Evolutionary conservation across 2,888 invertebrate genomes (phyloP).

Genomic region (Pristionchus fissidentatus): DNA sequence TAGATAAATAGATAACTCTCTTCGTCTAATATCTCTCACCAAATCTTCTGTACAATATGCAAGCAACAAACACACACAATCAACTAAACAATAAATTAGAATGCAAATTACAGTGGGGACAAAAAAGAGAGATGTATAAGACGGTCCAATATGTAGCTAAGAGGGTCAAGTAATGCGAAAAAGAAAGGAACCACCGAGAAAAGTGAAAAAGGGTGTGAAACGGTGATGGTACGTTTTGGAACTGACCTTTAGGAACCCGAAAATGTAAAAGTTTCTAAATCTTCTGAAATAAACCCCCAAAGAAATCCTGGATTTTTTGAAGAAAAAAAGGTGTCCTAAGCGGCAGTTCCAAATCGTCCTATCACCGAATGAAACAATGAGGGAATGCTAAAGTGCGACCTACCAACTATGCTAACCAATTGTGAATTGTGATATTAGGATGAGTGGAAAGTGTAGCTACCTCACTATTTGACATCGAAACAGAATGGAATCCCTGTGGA

Average conservation of each 20-base stretch:
- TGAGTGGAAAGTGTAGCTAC: no score
- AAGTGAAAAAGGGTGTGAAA: slow-evolving; percentile 15
- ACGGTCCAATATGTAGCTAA: background rate
- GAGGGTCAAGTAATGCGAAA: slow-evolving; percentile 23
- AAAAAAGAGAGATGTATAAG: background rate
- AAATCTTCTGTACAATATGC: slow-evolving; percentile 35
- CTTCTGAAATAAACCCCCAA: background rate
- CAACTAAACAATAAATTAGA: slow-evolving; percentile 25
- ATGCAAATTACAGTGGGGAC: slow-evolving; percentile 19
- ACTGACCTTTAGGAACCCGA: no score
- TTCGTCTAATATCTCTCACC: slow-evolving; percentile 33
- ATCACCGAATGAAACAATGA: background rate
- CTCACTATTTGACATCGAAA: background rate
- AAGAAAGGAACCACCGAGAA: slow-evolving; percentile 43
- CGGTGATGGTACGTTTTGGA: no score
- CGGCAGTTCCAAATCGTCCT: no score
- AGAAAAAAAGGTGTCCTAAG: no score
- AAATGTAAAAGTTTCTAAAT: no score
- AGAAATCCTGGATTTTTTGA: background rate
- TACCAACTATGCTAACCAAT: background rate
- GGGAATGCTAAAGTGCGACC: no score
- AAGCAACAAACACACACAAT: slow-evolving; percentile 31
- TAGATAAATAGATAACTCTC: background rate
- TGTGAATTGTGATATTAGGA: background rate
- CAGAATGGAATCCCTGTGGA: slow-evolving; percentile 8